Evolutionary conservation across 2,888 invertebrate genomes (phyloP).

Genomic region (Cerastis rubricosa): DNA sequence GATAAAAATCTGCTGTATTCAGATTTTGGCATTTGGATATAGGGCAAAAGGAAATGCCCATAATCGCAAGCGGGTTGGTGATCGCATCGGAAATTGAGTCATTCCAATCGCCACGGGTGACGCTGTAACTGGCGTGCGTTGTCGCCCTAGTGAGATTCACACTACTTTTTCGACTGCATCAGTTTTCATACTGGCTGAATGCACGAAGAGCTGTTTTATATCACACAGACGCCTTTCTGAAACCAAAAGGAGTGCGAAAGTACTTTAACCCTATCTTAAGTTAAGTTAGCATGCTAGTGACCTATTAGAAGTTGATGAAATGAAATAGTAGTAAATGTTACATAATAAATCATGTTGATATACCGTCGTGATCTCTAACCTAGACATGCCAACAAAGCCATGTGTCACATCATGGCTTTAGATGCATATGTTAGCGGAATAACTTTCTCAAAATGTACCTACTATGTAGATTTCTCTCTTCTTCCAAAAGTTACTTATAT

Average conservation of each 20-base stretch:
- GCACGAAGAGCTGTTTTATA: background rate
- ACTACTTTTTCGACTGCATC: background rate
- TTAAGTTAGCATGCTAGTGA: slow-evolving; percentile 1
- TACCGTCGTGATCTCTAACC: slow-evolving; percentile 41
- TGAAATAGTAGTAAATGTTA: slow-evolving; percentile 39
- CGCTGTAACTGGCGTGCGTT: slow-evolving; percentile 5
- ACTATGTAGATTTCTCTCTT: slow-evolving; percentile 2
- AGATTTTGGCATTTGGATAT: slow-evolving; percentile 20
- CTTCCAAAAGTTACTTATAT: background rate
- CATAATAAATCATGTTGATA: slow-evolving; percentile 40
- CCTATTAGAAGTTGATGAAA: slow-evolving; percentile 35
- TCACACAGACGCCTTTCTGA: background rate
- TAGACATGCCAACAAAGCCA: slow-evolving; percentile 15
- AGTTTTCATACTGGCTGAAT: background rate
- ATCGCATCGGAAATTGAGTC: slow-evolving; percentile 39
- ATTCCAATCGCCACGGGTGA: slow-evolving; percentile 26
- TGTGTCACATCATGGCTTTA: slow-evolving; percentile 20
- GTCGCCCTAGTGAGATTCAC: background rate
- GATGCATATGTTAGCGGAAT: slow-evolving; percentile 4
- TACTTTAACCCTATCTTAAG: background rate
- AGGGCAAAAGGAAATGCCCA: slow-evolving; percentile 22
- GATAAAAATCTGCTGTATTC: background rate
- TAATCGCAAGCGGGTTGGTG: slow-evolving; percentile 24
- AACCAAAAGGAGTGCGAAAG: background rate
- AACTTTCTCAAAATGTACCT: background rate